A percentile compares a stretch with the other conserved stretches of the same genome.
Evolutionary conservation across 1,140 invertebrate genomes (phyloP).

Genomic region (Drosophila busckii): DNA sequence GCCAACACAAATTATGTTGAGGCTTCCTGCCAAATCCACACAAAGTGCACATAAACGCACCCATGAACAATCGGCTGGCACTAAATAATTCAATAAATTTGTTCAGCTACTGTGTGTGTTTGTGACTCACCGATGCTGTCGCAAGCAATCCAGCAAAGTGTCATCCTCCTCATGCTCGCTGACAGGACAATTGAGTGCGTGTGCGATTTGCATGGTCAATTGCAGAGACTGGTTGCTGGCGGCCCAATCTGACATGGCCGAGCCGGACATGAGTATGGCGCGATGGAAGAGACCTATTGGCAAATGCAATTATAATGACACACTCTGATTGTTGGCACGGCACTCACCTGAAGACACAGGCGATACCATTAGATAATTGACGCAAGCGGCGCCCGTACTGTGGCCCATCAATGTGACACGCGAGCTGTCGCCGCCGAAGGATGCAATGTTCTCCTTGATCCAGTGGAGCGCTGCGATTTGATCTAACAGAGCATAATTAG

Average conservation of each 20-base stretch:
- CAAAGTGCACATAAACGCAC: slow-evolving; percentile 2
- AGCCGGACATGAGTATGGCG: slow-evolving; percentile 96
- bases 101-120: too few species aligned
- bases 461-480: slow-evolving; percentile 92
- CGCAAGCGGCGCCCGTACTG: slow-evolving; percentile 94
- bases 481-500: slow-evolving; percentile 94
- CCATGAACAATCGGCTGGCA: slow-evolving; percentile 19
- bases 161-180: slow-evolving; percentile 80
- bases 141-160: slow-evolving; percentile 81
- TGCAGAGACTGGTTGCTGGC: slow-evolving; percentile 89
- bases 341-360: slow-evolving; percentile 85
- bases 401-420: slow-evolving; percentile 95
- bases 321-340: not conserved
- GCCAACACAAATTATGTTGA: slow-evolving; percentile 35
- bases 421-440: slow-evolving; percentile 91
- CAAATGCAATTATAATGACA: slow-evolving; percentile 33
- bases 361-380: slow-evolving; percentile 93
- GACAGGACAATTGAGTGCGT: slow-evolving; percentile 88
- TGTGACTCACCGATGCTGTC: slow-evolving; percentile 80
- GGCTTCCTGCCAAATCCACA: slow-evolving; percentile 11
- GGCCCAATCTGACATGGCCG: slow-evolving; percentile 93
- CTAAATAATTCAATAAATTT: slow-evolving; percentile 61
- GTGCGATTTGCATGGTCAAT: slow-evolving; percentile 89
- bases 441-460: slow-evolving; percentile 91
- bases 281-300: slow-evolving; percentile 92